phyloP scores from a whole-genome alignment of 2,797 vertebrate species.

The Psittacula derbiana region DNA sequence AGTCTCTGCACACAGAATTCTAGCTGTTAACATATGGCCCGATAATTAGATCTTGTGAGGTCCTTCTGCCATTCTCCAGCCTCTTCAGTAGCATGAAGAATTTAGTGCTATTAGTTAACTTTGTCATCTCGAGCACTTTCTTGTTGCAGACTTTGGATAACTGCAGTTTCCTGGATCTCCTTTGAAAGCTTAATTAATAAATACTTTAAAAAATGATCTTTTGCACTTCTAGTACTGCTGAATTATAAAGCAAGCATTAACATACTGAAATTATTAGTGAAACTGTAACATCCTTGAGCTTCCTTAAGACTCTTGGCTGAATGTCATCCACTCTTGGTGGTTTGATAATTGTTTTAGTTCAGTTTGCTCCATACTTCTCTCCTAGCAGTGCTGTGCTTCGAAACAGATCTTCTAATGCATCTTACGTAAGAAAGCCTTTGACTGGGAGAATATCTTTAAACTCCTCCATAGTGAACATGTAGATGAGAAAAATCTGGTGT shows the following conservation, averaged over 20 bases:
- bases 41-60: not conserved
- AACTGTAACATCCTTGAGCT: not conserved
- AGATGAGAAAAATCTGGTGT: not conserved
- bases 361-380: not conserved
- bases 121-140: not conserved
- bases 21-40: not conserved
- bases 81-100: not conserved
- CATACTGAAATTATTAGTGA: not conserved
- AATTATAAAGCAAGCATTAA: not conserved
- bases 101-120: not conserved
- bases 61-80: not conserved
- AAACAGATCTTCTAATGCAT: not conserved
- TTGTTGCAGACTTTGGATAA: not conserved
- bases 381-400: not conserved
- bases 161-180: not conserved
- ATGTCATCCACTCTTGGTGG: not conserved
- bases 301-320: not conserved
- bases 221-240: not conserved
- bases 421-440: not conserved
- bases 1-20: not conserved
- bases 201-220: not conserved
- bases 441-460: not conserved
- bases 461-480: not conserved
- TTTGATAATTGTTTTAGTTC: not conserved
- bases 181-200: not conserved